A percentile compares a stretch with the other conserved stretches of the same genome.
Evolutionary conservation across 1,140 invertebrate species (phyloP).

Genomic region (Drosophila insularis): DNA sequence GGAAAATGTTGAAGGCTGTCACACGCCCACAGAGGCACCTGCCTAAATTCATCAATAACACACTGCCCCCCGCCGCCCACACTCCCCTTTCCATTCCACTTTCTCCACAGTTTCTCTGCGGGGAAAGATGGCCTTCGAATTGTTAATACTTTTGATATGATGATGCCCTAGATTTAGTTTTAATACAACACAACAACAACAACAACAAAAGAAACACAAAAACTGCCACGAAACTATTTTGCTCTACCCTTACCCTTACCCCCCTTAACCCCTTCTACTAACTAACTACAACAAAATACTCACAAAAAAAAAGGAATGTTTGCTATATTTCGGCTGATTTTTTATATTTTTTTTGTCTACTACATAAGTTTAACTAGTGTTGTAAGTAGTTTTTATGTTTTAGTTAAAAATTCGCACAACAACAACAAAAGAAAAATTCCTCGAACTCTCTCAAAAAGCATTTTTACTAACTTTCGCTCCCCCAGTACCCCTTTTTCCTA

Average conservation of each 20-base stretch:
- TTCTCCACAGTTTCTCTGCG: background rate
- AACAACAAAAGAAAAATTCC: constrained; percentile 16
- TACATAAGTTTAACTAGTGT: constrained; percentile 64
- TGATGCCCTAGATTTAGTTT: constrained; percentile 66
- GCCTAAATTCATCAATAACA: constrained; percentile 43
- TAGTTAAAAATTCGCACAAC: constrained; percentile 62
- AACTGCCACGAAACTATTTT: constrained; percentile 62
- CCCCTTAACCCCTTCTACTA: constrained; percentile 8
- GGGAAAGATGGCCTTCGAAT: constrained; percentile 25
- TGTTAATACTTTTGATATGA: constrained; percentile 69
- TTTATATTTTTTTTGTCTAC: constrained; percentile 45
- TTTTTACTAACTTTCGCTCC: constrained; percentile 26
- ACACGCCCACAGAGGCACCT: constrained; percentile 91
- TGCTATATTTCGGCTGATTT: constrained; percentile 68
- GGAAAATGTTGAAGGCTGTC: constrained; percentile 95
- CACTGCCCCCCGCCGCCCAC: no score
- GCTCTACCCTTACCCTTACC: constrained; percentile 28
- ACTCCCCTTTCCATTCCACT: no score
- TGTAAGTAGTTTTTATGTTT: constrained; percentile 75
- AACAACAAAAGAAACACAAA: constrained; percentile 8
- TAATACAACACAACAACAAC: constrained; percentile 26
- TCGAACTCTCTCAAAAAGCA: constrained; percentile 20
- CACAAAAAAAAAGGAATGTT: constrained; percentile 50
- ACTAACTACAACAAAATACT: constrained; percentile 51
- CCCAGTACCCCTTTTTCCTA: constrained; percentile 18